These are phyloP conservation scores for Vulpes vulpes DNA, from an alignment of 2,113 vertebrate genomes.

Conservation along the genomic window DNA sequence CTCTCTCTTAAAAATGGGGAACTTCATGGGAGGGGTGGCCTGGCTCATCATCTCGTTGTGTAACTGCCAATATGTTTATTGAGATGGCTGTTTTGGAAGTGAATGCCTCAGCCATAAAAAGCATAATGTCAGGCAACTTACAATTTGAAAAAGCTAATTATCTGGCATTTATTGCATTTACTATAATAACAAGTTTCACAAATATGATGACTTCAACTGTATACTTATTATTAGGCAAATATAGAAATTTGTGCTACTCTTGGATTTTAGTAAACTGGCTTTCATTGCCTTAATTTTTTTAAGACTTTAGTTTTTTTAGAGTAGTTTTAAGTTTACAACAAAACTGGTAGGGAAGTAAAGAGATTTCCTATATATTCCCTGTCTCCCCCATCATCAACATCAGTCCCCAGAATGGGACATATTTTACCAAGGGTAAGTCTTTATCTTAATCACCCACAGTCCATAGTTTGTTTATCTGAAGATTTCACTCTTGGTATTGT, in stretches of 20 bases:
- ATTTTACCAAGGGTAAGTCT: not conserved
- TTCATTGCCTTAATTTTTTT: not conserved
- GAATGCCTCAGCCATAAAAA: not conserved
- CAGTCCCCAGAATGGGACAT: not conserved
- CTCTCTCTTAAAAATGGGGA: not conserved
- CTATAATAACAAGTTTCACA: not conserved
- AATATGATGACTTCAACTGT: not conserved
- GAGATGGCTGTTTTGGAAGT: not conserved
- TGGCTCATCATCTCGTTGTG: not conserved
- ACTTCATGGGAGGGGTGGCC: no score
- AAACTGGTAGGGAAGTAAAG: not conserved
- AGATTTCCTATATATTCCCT: not conserved
- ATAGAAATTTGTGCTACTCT: not conserved
- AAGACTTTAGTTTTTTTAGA: not conserved
- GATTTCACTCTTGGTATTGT: not conserved
- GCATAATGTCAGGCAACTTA: not conserved
- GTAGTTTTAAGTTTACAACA: not conserved
- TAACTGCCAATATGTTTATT: not conserved
- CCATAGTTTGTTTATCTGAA: not conserved
- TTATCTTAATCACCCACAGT: not conserved
- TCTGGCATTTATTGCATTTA: not conserved
- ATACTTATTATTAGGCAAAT: not conserved
- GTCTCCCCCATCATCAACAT: not conserved
- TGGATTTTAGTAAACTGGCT: not conserved
- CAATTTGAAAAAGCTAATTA: not conserved